A percentile compares a stretch with the other conserved stretches of the same genome.
phyloP scores from a whole-genome alignment of 2,113 vertebrate species.

The Rhipidura dahli region DNA sequence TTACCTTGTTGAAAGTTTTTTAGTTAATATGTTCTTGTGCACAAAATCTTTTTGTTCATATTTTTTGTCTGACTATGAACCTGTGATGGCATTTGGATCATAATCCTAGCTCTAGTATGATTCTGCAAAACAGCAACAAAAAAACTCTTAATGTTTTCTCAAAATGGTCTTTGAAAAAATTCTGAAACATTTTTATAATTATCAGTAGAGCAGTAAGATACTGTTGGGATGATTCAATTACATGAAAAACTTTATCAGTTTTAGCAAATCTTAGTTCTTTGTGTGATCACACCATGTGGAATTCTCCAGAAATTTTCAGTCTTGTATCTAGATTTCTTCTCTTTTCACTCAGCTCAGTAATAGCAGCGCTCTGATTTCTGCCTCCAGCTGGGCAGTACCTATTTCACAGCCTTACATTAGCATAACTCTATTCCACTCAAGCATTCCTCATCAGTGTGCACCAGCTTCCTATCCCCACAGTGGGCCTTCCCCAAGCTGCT shows the following conservation, averaged over 20 bases:
- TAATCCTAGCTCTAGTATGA: not conserved
- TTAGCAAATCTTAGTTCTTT: not conserved
- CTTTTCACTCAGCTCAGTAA: not conserved
- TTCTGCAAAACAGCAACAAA: not conserved
- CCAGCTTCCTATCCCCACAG: not conserved
- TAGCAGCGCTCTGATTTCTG: not conserved
- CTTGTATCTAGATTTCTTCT: not conserved
- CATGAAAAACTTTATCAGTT: not conserved
- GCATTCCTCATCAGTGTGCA: not conserved
- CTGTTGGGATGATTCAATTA: not conserved
- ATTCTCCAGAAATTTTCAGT: slow-evolving; percentile 1
- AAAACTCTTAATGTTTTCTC: not conserved
- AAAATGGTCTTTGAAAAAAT: not conserved
- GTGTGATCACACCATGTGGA: not conserved
- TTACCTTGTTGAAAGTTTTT: not conserved
- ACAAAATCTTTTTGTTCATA: not conserved
- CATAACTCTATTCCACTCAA: not conserved
- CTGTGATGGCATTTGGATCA: not conserved
- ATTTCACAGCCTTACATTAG: slow-evolving; percentile 28
- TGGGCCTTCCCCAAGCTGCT: not conserved
- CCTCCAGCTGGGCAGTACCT: not conserved
- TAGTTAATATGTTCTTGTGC: not conserved
- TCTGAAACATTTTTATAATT: not conserved
- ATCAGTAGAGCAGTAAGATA: not conserved
- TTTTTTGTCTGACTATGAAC: not conserved